These are phyloP conservation scores for Vipera ursinii DNA, from an alignment of 2,797 vertebrate species.

Conservation along the genomic window DNA sequence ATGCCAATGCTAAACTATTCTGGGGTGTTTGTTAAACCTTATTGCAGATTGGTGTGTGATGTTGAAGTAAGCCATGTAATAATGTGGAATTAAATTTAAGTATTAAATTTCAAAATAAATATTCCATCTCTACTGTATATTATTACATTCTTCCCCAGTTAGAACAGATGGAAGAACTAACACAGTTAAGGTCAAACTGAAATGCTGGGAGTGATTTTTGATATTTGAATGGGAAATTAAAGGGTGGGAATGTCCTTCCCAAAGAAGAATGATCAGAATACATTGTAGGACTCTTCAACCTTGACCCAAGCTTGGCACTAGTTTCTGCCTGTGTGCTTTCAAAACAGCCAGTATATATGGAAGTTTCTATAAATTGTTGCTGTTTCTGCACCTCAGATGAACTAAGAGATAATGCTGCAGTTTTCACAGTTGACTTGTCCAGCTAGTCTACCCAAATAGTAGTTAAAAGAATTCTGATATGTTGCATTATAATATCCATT, in stretches of 20 bases:
- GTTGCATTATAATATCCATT: neutral
- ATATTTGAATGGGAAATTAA: accelerated
- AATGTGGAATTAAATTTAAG: neutral
- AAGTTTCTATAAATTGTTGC: slow-evolving; percentile 19
- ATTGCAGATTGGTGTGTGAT: neutral
- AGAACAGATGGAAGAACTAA: neutral
- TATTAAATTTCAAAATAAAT: neutral
- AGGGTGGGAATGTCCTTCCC: neutral
- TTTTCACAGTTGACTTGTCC: neutral
- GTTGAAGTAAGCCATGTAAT: neutral
- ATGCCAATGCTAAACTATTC: neutral
- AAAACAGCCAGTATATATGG: slow-evolving; percentile 1
- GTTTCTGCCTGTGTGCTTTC: neutral
- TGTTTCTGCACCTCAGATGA: neutral
- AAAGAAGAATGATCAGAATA: neutral
- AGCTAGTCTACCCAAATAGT: neutral
- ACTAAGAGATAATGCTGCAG: neutral
- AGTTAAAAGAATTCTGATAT: neutral
- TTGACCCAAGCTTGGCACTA: slow-evolving; percentile 14
- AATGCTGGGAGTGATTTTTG: neutral
- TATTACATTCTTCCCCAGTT: neutral
- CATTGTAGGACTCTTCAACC: slow-evolving; percentile 12
- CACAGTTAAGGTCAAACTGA: neutral
- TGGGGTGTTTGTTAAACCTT: neutral
- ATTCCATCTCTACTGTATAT: neutral